Evolutionary conservation across 2,113 vertebrate genomes (phyloP).

Genomic region (Proteles cristata): DNA sequence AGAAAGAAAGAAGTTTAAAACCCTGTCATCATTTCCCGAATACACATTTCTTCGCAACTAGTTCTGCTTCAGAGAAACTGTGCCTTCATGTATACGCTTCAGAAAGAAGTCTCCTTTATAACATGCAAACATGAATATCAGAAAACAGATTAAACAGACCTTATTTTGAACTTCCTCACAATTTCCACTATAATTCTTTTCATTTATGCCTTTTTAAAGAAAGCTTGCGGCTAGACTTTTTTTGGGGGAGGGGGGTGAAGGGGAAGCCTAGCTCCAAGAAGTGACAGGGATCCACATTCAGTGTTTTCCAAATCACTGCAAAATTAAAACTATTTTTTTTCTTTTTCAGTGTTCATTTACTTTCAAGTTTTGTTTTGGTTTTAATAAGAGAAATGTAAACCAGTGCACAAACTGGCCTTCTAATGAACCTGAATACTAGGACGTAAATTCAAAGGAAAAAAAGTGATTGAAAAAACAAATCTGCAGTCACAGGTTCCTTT

Average conservation of each 20-base stretch:
- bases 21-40: neutral
- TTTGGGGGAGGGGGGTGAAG: neutral
- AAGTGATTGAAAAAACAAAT: neutral
- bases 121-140: neutral
- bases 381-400: neutral
- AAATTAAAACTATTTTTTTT: slow-evolving; percentile 25
- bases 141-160: neutral
- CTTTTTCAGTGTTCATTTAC: neutral
- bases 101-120: neutral
- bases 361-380: neutral
- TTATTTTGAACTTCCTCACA: neutral
- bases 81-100: neutral
- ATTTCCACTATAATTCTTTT: neutral
- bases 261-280: neutral
- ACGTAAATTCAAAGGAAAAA: neutral
- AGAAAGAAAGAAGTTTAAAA: neutral
- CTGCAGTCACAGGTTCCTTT: neutral
- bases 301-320: neutral
- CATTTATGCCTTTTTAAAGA: neutral
- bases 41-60: neutral
- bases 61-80: neutral
- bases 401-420: neutral
- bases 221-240: neutral
- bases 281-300: neutral
- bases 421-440: neutral